Evolutionary conservation across 2,113 vertebrate species (phyloP).

Genomic region (Oreochromis tanganicae): DNA sequence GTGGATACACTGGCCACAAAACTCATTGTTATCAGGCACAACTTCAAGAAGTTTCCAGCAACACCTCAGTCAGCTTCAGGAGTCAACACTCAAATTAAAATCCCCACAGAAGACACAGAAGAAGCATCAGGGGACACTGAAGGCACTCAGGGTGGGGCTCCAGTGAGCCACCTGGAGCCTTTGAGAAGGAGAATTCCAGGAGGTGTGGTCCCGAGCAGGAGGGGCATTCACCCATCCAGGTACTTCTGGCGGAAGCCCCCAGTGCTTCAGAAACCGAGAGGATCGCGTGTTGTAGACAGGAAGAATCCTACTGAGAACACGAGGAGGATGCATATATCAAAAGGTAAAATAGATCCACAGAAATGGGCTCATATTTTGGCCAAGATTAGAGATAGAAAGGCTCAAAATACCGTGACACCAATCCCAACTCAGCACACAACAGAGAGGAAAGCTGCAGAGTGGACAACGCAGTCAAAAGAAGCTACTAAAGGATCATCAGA

Average conservation of each 20-base stretch:
- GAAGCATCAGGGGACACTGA: slow-evolving; percentile 75
- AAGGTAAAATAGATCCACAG: slow-evolving; percentile 82
- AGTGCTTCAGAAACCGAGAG: slow-evolving; percentile 20
- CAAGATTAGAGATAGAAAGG: slow-evolving; percentile 78
- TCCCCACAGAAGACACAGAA: slow-evolving; percentile 48
- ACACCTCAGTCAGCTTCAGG: slow-evolving; percentile 72
- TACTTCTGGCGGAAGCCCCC: slow-evolving; percentile 50
- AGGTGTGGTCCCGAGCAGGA: background rate
- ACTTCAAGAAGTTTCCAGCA: slow-evolving; percentile 61
- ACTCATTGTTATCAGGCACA: slow-evolving; percentile 65
- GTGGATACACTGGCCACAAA: slow-evolving; percentile 72
- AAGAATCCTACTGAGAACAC: slow-evolving; percentile 70
- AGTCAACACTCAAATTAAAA: slow-evolving; percentile 57
- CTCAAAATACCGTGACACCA: slow-evolving; percentile 48
- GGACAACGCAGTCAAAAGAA: background rate
- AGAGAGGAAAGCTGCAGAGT: background rate
- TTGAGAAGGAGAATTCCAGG: slow-evolving; percentile 6
- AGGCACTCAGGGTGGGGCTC: background rate
- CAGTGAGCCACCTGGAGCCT: background rate
- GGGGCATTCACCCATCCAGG: slow-evolving; percentile 43
- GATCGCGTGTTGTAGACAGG: slow-evolving; percentile 59
- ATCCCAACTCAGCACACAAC: slow-evolving; percentile 27
- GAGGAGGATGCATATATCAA: slow-evolving; percentile 76
- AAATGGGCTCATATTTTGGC: slow-evolving; percentile 89
- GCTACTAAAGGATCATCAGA: slow-evolving; percentile 61